phyloP scores from a whole-genome alignment of 2,113 vertebrate species.

The Takifugu flavidus region DNA sequence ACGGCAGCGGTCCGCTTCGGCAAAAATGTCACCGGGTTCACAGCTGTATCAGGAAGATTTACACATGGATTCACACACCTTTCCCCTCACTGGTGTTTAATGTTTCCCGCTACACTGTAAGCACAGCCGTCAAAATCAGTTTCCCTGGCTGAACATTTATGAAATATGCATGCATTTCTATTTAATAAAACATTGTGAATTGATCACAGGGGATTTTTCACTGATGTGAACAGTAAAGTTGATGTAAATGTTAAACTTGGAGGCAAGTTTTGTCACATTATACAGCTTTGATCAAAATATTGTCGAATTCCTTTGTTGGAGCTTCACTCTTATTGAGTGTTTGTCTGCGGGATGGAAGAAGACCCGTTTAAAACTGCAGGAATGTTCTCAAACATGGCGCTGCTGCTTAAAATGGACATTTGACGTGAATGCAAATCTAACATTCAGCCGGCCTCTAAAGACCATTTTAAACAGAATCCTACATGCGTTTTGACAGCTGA shows the following conservation, averaged over 20 bases:
- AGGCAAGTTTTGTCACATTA: too few relatives aligned
- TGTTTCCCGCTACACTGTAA: background rate
- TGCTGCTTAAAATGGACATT: background rate
- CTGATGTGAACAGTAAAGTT: background rate
- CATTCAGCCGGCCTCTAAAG: constrained; percentile 1
- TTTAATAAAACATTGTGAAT: constrained; percentile 23
- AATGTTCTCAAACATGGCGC: background rate
- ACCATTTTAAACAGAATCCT: constrained; percentile 1
- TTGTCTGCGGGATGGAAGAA: too few relatives aligned
- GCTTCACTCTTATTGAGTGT: too few relatives aligned
- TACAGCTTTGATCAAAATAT: too few relatives aligned
- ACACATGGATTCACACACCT: constrained; percentile 12
- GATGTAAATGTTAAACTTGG: background rate
- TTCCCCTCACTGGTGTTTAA: constrained; percentile 16
- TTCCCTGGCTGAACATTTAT: constrained; percentile 18
- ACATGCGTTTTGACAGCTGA: constrained; percentile 13
- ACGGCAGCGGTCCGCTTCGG: constrained; percentile 42
- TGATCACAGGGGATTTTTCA: constrained; percentile 1
- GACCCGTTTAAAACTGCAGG: too few relatives aligned
- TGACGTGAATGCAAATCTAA: background rate
- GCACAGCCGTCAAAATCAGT: constrained; percentile 15
- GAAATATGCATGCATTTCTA: constrained; percentile 14
- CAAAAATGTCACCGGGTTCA: constrained; percentile 32
- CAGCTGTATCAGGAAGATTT: constrained; percentile 20
- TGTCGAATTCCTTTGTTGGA: too few relatives aligned